A percentile compares a stretch with the other conserved stretches of the same genome.
Evolutionary conservation across 2,113 vertebrate species (phyloP).

Genomic region (Protobothrops mucrosquamatus): DNA sequence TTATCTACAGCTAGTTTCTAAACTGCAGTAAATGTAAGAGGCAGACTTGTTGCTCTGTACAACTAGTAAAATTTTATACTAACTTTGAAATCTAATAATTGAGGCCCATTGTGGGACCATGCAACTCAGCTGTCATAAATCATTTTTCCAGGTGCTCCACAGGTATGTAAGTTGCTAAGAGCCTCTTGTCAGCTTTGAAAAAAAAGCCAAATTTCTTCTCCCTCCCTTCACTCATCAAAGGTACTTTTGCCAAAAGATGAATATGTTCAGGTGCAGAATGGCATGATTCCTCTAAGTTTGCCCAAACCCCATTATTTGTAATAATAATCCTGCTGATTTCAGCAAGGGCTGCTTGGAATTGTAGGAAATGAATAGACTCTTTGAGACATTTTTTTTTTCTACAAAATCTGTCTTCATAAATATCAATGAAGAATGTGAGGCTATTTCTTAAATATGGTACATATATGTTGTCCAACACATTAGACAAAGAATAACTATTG

Average conservation of each 20-base stretch:
- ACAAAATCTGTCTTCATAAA: not conserved
- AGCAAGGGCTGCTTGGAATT: not conserved
- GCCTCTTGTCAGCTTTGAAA: conserved; percentile 9
- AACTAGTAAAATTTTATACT: conserved; percentile 11
- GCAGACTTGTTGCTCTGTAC: not conserved
- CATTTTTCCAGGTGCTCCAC: conserved; percentile 11
- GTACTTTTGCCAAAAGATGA: not conserved
- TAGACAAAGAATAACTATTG: not conserved
- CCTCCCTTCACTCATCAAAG: conserved; percentile 19
- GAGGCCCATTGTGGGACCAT: not conserved
- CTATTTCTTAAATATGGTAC: not conserved
- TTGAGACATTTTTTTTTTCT: not conserved
- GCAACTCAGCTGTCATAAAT: conserved; percentile 11
- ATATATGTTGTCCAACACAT: not conserved
- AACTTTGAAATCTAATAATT: conserved; percentile 14
- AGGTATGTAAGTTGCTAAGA: conserved; percentile 9
- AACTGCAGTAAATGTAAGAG: not conserved
- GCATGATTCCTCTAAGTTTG: not conserved
- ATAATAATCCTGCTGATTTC: not conserved
- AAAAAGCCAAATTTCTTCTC: not conserved
- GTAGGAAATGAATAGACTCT: not conserved
- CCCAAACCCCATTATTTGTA: not conserved
- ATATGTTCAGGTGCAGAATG: not conserved
- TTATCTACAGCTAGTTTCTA: not conserved
- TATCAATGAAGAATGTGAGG: not conserved